A percentile compares a stretch with the other conserved stretches of the same genome.
phyloP scores from a whole-genome alignment of 1,140 invertebrate species.

The Apis dorsata region DNA sequence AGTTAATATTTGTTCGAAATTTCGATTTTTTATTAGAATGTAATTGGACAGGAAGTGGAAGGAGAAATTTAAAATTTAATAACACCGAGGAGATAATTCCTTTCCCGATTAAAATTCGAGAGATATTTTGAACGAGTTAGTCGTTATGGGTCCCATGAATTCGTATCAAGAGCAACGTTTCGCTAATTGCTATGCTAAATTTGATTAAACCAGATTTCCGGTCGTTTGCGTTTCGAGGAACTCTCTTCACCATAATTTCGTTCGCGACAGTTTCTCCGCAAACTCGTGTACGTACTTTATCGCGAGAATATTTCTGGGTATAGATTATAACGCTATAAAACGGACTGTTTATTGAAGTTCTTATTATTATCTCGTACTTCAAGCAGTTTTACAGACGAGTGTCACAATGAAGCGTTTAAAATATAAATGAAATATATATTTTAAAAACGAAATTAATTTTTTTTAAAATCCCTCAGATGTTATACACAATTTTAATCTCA shows the following conservation, averaged over 20 bases:
- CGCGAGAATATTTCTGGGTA: constrained; percentile 34
- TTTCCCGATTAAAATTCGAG: background rate
- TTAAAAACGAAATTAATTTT: no score
- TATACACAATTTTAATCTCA: no score
- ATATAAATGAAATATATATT: no score
- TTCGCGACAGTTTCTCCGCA: constrained; percentile 3
- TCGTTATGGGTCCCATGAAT: background rate
- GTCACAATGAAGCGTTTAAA: no score
- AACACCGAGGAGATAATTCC: background rate
- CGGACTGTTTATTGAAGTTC: constrained; percentile 22
- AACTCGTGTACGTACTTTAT: constrained; percentile 19
- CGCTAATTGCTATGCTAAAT: constrained; percentile 2
- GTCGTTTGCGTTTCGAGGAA: constrained; percentile 43
- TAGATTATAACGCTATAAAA: constrained; percentile 41
- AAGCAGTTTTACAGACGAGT: background rate
- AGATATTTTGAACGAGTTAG: background rate
- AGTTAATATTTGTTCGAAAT: no score
- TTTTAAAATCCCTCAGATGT: no score
- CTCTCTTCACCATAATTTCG: background rate
- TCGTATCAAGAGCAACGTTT: background rate
- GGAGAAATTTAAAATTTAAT: no score
- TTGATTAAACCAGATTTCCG: constrained; percentile 28
- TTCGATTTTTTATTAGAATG: no score
- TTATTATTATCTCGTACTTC: constrained; percentile 14
- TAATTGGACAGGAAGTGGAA: no score